A percentile compares a stretch with the other conserved stretches of the same genome.
Evolutionary conservation across 2,797 vertebrate species (phyloP).

Genomic region (Benthosema pterotum): DNA sequence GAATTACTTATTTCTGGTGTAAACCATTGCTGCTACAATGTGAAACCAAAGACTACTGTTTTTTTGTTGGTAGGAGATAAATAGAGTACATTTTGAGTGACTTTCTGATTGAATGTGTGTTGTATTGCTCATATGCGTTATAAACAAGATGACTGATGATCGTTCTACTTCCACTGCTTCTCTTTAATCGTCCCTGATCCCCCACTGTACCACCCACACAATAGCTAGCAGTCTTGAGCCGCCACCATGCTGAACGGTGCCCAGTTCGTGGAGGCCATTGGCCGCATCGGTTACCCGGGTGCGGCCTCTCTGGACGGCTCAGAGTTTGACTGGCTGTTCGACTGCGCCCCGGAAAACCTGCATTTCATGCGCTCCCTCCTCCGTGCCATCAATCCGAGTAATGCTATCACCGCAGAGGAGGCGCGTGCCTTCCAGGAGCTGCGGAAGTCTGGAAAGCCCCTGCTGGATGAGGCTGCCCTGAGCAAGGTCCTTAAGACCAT

Average conservation of each 20-base stretch:
- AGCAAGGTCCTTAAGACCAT: constrained; percentile 85
- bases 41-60: too few species aligned
- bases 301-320: constrained; percentile 82
- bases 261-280: constrained; percentile 88
- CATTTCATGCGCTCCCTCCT: constrained; percentile 90
- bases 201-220: constrained; percentile 5
- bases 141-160: too few species aligned
- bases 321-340: constrained; percentile 97
- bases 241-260: constrained; percentile 86
- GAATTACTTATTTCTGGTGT: too few species aligned
- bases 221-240: constrained; percentile 18
- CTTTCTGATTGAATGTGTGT: too few species aligned
- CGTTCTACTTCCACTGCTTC: constrained; percentile 10
- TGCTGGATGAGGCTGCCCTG: constrained; percentile 85
- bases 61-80: too few species aligned
- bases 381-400: constrained; percentile 77
- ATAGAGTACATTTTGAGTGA: too few species aligned
- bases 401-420: constrained; percentile 83
- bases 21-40: too few species aligned
- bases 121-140: too few species aligned
- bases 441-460: constrained; percentile 75
- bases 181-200: not conserved
- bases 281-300: constrained; percentile 84
- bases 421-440: constrained; percentile 78
- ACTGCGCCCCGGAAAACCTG: constrained; percentile 81